Evolutionary conservation across 2,888 invertebrate genomes (phyloP).

Genomic region (Plagodis pulveraria): DNA sequence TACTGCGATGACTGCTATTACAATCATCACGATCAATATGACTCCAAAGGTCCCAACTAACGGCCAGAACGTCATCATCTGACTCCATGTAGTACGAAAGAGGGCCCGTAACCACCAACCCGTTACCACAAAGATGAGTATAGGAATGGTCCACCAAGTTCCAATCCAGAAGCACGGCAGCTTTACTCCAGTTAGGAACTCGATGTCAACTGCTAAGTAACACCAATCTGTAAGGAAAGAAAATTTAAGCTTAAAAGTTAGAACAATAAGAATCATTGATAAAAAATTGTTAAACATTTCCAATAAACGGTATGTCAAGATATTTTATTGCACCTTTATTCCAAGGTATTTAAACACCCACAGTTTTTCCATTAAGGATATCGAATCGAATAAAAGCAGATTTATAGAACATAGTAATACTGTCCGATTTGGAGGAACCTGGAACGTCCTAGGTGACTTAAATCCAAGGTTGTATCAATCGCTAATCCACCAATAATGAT

Average conservation of each 20-base stretch:
- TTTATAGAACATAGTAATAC: no score
- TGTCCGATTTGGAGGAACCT: no score
- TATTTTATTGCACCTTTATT: no score
- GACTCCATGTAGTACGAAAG: constrained; percentile 55
- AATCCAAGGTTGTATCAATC: no score
- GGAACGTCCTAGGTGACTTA: no score
- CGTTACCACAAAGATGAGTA: constrained; percentile 63
- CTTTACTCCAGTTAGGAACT: constrained; percentile 71
- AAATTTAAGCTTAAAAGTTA: not conserved
- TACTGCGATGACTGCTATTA: constrained; percentile 71
- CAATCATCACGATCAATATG: constrained; percentile 65
- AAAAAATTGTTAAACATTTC: no score
- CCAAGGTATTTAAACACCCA: no score
- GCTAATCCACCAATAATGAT: no score
- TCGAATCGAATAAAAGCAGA: no score
- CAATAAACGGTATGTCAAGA: no score
- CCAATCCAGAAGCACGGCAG: constrained; percentile 68
- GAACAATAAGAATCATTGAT: not conserved
- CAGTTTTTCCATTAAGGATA: no score
- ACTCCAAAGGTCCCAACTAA: constrained; percentile 62
- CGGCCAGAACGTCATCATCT: constrained; percentile 65
- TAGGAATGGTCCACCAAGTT: constrained; percentile 69
- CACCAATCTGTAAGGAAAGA: constrained; percentile 65
- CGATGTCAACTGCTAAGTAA: constrained; percentile 69
- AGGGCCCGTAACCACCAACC: constrained; percentile 76